Conservation (phyloP, 1,140 invertebrate genomes). For the Contarinia nasturtii region DNA sequence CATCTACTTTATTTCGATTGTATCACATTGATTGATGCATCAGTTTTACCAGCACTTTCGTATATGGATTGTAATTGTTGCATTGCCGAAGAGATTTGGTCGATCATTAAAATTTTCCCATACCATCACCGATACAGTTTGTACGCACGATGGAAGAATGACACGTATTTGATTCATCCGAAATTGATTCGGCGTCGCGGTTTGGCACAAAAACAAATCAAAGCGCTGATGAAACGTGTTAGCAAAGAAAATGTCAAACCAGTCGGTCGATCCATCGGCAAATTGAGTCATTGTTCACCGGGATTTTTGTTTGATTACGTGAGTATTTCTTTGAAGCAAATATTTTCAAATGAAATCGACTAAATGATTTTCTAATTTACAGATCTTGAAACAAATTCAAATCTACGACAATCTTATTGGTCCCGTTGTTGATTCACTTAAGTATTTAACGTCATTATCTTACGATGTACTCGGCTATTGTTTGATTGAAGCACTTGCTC, state of each 20-base stretch:
- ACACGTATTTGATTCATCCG: conserved; percentile 64
- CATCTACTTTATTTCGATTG: conserved; percentile 38
- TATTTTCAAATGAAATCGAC: neutral
- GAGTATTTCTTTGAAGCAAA: conserved; percentile 21
- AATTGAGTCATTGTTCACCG: conserved; percentile 90
- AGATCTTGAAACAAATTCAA: conserved; percentile 81
- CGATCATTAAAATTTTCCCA: conserved; percentile 73
- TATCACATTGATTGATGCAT: conserved; percentile 67
- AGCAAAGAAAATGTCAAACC: conserved; percentile 98
- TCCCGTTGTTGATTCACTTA: conserved; percentile 94
- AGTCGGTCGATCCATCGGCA: conserved; percentile 85
- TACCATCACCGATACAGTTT: conserved; percentile 84
- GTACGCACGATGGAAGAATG: conserved; percentile 88
- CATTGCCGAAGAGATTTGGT: conserved; percentile 91
- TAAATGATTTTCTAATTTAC: conserved; percentile 4
- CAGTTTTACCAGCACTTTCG: conserved; percentile 74
- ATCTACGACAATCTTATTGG: conserved; percentile 92
- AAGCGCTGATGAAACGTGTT: conserved; percentile 92
- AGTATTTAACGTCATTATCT: conserved; percentile 87
- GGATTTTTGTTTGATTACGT: conserved; percentile 93
- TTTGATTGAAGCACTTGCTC: conserved; percentile 77
- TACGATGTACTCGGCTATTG: conserved; percentile 95
- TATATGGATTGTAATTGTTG: conserved; percentile 88
- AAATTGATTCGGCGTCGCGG: conserved; percentile 63
- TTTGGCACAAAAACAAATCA: conserved; percentile 76